Conservation (phyloP, 2,113 vertebrate species). For the Phalacrocorax aristotelis region DNA sequence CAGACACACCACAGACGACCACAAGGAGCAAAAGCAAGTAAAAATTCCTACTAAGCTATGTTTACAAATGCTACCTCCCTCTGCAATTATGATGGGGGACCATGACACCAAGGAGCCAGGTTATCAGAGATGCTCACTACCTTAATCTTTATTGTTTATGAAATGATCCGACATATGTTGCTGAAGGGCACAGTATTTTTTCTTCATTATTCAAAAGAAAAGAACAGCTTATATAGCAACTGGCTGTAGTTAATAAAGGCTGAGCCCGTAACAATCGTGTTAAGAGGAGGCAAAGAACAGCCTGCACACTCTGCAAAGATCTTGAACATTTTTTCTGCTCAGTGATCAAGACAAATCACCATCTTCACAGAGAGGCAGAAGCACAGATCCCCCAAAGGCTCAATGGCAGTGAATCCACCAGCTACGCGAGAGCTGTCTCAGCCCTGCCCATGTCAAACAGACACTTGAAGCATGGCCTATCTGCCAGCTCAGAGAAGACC, state of each 20-base stretch:
- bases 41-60: not conserved
- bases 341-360: not conserved
- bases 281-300: not conserved
- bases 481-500: not conserved
- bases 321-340: not conserved
- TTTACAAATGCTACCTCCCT: not conserved
- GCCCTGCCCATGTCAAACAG: not conserved
- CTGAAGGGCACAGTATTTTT: not conserved
- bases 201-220: not conserved
- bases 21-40: not conserved
- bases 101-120: not conserved
- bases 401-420: not conserved
- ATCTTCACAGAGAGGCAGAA: not conserved
- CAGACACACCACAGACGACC: not conserved
- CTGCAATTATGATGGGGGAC: not conserved
- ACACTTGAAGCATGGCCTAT: not conserved
- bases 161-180: not conserved
- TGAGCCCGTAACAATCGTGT: not conserved
- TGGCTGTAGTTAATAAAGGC: not conserved
- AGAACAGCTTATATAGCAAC: not conserved
- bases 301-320: not conserved
- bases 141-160: not conserved
- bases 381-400: not conserved
- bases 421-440: not conserved
- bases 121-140: not conserved